These are phyloP conservation scores for Neodontobutis hainanensis DNA, from an alignment of 2,113 vertebrate species.

Conservation along the genomic window DNA sequence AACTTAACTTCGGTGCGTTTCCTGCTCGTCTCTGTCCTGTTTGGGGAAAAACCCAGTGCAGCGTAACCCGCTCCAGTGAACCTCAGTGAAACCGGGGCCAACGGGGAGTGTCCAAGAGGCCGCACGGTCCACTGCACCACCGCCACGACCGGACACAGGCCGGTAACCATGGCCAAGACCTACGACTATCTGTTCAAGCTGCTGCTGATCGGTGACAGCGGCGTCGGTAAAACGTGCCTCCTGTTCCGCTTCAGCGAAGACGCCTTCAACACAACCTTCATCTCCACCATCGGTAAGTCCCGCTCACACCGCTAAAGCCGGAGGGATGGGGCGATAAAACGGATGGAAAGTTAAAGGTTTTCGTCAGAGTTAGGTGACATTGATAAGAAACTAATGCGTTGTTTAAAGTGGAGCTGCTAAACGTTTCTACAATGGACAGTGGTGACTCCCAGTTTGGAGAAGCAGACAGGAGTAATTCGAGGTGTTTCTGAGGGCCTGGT, in stretches of 20 bases:
- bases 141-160: background rate
- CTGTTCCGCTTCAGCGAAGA: slow-evolving; percentile 82
- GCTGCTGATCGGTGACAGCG: slow-evolving; percentile 77
- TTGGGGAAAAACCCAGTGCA: background rate
- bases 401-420: too few species aligned
- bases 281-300: slow-evolving; percentile 81
- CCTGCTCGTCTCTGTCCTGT: slow-evolving; percentile 25
- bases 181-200: slow-evolving; percentile 79
- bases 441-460: too few species aligned
- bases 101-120: background rate
- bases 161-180: slow-evolving; percentile 72
- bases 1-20: slow-evolving; percentile 22
- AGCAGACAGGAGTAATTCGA: too few species aligned
- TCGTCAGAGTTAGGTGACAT: too few species aligned
- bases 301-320: too few species aligned
- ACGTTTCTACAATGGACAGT: too few species aligned
- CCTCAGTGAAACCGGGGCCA: background rate
- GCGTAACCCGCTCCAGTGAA: background rate
- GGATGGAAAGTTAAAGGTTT: too few species aligned
- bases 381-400: too few species aligned
- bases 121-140: background rate
- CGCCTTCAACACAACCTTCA: slow-evolving; percentile 80
- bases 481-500: too few species aligned
- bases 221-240: slow-evolving; percentile 81
- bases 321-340: too few species aligned